These are phyloP conservation scores for Rhinolophus ferrumequinum DNA, from an alignment of 2,113 vertebrate species.

Conservation along the genomic window DNA sequence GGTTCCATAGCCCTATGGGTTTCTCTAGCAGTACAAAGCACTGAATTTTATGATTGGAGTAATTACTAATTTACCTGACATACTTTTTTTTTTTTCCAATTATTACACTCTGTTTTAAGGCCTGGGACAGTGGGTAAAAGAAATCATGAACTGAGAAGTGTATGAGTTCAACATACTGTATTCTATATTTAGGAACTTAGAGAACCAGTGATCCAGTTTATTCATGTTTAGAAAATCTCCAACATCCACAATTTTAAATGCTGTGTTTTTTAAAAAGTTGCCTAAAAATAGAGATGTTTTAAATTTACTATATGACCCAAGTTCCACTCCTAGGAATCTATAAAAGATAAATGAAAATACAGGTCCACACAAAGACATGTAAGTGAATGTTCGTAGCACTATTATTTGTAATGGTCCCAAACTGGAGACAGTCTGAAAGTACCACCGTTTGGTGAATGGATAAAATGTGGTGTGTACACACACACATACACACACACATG, in stretches of 20 bases:
- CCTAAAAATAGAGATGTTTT: slow-evolving; percentile 25
- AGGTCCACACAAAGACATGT: background rate
- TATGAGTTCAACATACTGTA: background rate
- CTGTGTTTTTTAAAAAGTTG: background rate
- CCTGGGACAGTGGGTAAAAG: background rate
- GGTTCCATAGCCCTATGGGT: background rate
- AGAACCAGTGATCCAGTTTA: slow-evolving; percentile 34
- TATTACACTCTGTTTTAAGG: background rate
- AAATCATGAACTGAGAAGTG: background rate
- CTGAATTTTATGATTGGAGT: background rate
- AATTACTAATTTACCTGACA: background rate
- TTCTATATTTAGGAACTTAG: slow-evolving; percentile 39
- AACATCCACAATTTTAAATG: slow-evolving; percentile 39
- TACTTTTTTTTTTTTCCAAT: background rate
- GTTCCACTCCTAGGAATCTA: slow-evolving; percentile 3
- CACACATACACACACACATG: background rate
- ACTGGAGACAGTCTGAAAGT: slow-evolving; percentile 9
- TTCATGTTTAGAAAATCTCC: slow-evolving; percentile 45
- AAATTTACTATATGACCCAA: slow-evolving; percentile 22
- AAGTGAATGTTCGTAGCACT: background rate
- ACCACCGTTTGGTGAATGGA: background rate
- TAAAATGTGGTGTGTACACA: background rate
- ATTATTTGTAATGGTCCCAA: slow-evolving; percentile 19
- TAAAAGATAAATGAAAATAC: slow-evolving; percentile 46
- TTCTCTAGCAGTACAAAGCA: slow-evolving; percentile 39